Evolutionary conservation across 2,888 invertebrate species (phyloP).

Genomic region (Adineta ricciae): DNA sequence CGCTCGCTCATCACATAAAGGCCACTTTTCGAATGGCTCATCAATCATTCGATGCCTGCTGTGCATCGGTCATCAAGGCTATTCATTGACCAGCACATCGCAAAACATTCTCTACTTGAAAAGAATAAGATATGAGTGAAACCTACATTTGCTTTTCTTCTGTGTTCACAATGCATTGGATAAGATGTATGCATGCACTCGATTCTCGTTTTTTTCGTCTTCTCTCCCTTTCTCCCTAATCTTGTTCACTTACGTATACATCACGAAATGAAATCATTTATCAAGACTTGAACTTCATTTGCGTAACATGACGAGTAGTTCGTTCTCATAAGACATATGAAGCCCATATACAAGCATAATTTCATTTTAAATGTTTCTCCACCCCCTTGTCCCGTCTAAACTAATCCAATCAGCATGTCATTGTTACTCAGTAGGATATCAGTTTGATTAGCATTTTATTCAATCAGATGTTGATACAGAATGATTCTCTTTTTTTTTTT

Average conservation of each 20-base stretch:
- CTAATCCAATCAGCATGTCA: background rate
- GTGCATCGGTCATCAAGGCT: conserved; percentile 2
- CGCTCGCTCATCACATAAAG: background rate
- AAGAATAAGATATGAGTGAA: background rate
- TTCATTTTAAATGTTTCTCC: background rate
- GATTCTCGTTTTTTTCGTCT: background rate
- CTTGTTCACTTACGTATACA: background rate
- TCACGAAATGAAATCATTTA: background rate
- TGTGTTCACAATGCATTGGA: background rate
- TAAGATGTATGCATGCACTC: background rate
- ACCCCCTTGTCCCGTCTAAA: background rate
- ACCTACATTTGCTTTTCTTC: background rate
- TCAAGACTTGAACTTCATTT: background rate
- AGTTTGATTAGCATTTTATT: background rate
- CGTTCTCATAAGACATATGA: background rate
- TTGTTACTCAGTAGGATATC: background rate
- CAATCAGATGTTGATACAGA: background rate
- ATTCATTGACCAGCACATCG: background rate
- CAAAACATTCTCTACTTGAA: background rate
- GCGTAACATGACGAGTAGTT: background rate
- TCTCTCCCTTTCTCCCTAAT: background rate
- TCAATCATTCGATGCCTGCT: background rate
- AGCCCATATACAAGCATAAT: background rate
- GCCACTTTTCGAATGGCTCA: background rate
- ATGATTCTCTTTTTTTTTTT: too few relatives aligned